Evolutionary conservation across 2,113 vertebrate genomes (phyloP), one percentile per base, ranked within the genome.

Genomic region (Malaclemys terrapin): DNA sequence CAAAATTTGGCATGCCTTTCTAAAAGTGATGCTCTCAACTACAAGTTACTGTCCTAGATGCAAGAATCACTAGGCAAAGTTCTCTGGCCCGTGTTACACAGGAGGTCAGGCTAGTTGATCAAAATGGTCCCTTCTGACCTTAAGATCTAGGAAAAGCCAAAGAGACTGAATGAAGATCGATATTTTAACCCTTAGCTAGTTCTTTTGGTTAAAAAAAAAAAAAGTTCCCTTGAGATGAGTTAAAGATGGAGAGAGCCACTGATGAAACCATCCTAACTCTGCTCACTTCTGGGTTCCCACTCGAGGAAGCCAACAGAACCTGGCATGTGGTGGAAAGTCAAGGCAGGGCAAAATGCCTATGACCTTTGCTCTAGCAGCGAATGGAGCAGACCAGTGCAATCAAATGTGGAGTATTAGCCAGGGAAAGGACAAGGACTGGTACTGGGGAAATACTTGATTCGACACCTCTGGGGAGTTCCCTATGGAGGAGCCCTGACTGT

Each of bases 31-130:
- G 5, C 42, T 78, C 42, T 47, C 75, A 47, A 47, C 42, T 24
- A 80, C 49, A 52, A 35, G 49, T 11, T 53, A 50, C 47, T 2
- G 4, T 22, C 54, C 42, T 47, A 24, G 11, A 25, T 27, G 42
- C 24, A 82, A 45, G 57, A 47, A 17, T 84, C 80, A 29, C 17
- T 10, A 1, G 20, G 38, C 0, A 17, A 54, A 82, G 59, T 53
- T 20, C 69, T 79, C 78, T 0, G 0, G 16, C 82, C 69, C 0
- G 0, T 4, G 6, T 4, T 72, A 72, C n/a, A 38, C 31, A 69
- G 49, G 31, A 52, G 13, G 12, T 9, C 10, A 69, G 31, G 31
- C 27, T 52, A 75, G 78, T 14, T 72, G n/a, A 38, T 49, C 79
- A 78, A 10, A 82, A 31, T 6, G 3, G 80, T 14, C 80, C 50